Evolutionary conservation across 2,113 vertebrate genomes (phyloP).

Genomic region (Urocolius indicus): DNA sequence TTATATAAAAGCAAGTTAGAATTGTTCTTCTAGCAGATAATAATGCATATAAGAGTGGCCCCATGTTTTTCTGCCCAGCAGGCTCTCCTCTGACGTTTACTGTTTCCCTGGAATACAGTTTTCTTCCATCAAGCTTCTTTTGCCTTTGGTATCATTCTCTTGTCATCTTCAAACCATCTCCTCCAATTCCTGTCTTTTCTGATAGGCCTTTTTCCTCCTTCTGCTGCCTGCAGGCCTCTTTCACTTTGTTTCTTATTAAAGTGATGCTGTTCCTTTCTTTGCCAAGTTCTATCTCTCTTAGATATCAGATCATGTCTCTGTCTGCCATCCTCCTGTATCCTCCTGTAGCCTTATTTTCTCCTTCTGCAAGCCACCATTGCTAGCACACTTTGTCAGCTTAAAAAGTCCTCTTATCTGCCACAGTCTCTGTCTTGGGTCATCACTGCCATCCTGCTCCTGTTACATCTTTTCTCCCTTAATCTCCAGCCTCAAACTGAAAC

Average conservation of each 20-base stretch:
- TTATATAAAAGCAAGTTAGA: not conserved
- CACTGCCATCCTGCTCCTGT: not conserved
- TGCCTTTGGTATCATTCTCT: not conserved
- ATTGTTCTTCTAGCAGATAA: not conserved
- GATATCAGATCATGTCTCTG: not conserved
- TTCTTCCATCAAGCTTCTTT: not conserved
- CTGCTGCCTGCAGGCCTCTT: not conserved
- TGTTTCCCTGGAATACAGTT: not conserved
- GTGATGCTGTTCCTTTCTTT: not conserved
- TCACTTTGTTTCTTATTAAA: not conserved
- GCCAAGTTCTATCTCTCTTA: not conserved
- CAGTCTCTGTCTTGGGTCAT: not conserved
- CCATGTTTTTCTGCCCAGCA: not conserved
- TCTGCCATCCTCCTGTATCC: not conserved
- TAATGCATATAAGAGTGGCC: not conserved
- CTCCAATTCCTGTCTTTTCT: not conserved
- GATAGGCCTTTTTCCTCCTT: not conserved
- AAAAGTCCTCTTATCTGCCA: not conserved
- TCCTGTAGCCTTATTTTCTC: not conserved
- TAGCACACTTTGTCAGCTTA: not conserved
- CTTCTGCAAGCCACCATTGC: not conserved
- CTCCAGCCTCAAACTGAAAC: not conserved
- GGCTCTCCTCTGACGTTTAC: not conserved
- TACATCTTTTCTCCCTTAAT: not conserved
- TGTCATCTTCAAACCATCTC: not conserved